Conservation (phyloP, 2,888 invertebrate species). For the Beris morrisii region DNA sequence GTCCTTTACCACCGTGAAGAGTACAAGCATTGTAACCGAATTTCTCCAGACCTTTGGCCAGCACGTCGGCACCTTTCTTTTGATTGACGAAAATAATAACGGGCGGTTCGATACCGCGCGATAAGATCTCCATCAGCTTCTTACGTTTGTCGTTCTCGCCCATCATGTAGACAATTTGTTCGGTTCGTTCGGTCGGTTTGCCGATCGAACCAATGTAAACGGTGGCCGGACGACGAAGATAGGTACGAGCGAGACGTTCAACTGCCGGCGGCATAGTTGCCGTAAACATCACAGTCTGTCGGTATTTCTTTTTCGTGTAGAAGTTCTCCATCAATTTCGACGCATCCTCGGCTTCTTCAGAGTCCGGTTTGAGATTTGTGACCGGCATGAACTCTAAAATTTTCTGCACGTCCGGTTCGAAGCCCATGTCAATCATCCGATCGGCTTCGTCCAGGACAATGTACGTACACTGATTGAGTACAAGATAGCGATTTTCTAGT, state of each 20-base stretch:
- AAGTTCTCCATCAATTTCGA: constrained; percentile 89
- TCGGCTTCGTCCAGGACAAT: constrained; percentile 96
- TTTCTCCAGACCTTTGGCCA: constrained; percentile 96
- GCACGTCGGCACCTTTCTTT: constrained; percentile 98
- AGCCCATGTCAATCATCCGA: constrained; percentile 99
- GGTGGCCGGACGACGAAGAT: constrained; percentile 92
- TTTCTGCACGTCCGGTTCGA: constrained; percentile 97
- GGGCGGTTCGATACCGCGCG: constrained; percentile 90
- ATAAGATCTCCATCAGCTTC: constrained; percentile 91
- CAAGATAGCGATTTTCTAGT: constrained; percentile 95
- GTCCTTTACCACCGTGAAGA: constrained; percentile 98
- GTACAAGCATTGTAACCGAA: constrained; percentile 96
- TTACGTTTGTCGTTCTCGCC: constrained; percentile 95
- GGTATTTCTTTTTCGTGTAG: constrained; percentile 91
- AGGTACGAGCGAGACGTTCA: constrained; percentile 91
- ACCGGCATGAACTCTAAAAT: constrained; percentile 98
- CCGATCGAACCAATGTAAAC: constrained; percentile 97
- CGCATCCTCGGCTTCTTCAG: constrained; percentile 97
- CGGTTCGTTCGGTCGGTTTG: constrained; percentile 95
- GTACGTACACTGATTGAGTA: constrained; percentile 96
- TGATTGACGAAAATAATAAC: constrained; percentile 99
- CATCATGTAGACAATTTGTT: constrained; percentile 96
- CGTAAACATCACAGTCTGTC: constrained; percentile 99
- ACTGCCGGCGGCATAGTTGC: constrained; percentile 99
- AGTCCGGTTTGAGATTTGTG: constrained; percentile 95